Conservation (phyloP, 2,797 vertebrate species). For the Trachurus trachurus region DNA sequence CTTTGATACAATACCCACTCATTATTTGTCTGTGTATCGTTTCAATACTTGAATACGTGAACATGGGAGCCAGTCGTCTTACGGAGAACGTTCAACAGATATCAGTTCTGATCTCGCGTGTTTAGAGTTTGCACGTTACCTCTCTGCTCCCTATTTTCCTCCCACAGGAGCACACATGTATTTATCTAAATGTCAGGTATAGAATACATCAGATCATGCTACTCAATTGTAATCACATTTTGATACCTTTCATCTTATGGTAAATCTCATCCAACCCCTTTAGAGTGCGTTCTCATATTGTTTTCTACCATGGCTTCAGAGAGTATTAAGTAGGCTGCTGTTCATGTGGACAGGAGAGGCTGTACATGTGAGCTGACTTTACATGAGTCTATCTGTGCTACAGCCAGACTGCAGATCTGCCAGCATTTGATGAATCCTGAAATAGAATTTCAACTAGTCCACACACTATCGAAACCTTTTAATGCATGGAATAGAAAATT, state of each 20-base stretch:
- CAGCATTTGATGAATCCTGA: conserved; percentile 58
- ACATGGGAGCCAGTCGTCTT: conserved; percentile 6
- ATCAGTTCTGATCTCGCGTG: neutral
- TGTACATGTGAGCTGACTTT: conserved; percentile 1
- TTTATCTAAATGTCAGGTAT: neutral
- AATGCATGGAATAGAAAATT: conserved; percentile 34
- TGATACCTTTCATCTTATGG: neutral
- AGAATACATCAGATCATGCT: neutral
- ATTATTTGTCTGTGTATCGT: conserved; percentile 13
- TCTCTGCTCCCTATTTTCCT: neutral
- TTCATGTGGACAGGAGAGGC: conserved; percentile 30
- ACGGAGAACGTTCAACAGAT: neutral
- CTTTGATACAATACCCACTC: conserved; percentile 14
- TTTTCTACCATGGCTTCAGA: neutral
- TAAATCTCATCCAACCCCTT: neutral
- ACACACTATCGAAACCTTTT: conserved; percentile 29
- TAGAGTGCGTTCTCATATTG: neutral
- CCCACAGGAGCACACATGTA: neutral
- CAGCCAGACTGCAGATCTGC: conserved; percentile 25
- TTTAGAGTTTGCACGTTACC: neutral
- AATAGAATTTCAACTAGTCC: conserved; percentile 54
- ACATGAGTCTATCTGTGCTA: conserved; percentile 2
- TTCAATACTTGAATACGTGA: neutral
- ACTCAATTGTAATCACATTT: neutral
- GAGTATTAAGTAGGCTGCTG: conserved; percentile 3